A percentile compares a stretch with the other conserved stretches of the same genome.
These are phyloP conservation scores for Cephalopterus ornatus DNA, from an alignment of 2,113 vertebrate species.

Conservation along the genomic window DNA sequence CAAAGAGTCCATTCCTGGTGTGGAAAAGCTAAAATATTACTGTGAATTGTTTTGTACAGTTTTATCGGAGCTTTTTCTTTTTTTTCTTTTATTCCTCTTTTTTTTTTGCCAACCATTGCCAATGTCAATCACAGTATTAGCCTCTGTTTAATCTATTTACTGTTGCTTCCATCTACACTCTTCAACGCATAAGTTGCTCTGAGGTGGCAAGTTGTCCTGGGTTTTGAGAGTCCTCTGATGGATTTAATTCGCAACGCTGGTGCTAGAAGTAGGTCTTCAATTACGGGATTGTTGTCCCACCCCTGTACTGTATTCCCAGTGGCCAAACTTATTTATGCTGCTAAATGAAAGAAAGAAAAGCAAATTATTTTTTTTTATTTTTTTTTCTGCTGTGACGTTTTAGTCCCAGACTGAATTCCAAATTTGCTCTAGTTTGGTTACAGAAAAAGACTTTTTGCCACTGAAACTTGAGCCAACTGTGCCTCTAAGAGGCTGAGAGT, in stretches of 20 bases:
- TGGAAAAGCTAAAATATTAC: slow-evolving; percentile 85
- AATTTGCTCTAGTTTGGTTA: slow-evolving; percentile 96
- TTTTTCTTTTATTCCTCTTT: slow-evolving; percentile 38
- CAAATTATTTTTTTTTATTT: slow-evolving; percentile 85
- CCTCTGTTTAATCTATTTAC: slow-evolving; percentile 83
- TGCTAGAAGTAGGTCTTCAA: slow-evolving; percentile 87
- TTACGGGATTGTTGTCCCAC: slow-evolving; percentile 82
- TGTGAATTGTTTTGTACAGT: slow-evolving; percentile 94
- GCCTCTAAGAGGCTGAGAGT: slow-evolving; percentile 99
- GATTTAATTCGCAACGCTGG: slow-evolving; percentile 84
- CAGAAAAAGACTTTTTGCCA: slow-evolving; percentile 91
- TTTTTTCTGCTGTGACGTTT: slow-evolving; percentile 99
- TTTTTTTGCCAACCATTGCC: slow-evolving; percentile 84
- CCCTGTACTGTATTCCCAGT: slow-evolving; percentile 95
- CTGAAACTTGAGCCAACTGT: slow-evolving; percentile 99
- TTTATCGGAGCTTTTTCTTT: slow-evolving; percentile 74
- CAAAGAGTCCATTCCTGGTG: slow-evolving; percentile 79
- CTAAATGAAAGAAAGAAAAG: slow-evolving; percentile 90
- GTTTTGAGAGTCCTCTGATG: slow-evolving; percentile 82
- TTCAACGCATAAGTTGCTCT: slow-evolving; percentile 79
- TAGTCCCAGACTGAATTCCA: slow-evolving; percentile 99
- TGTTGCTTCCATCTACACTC: slow-evolving; percentile 82
- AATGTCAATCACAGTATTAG: slow-evolving; percentile 99
- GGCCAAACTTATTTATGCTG: slow-evolving; percentile 99
- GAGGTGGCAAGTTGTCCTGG: slow-evolving; percentile 86